Percentiles rank a stretch among this genome's conserved stretches.
These are phyloP conservation scores for Macrosoma leucophasiata DNA, from an alignment of 2,888 invertebrate species.

Conservation along the genomic window DNA sequence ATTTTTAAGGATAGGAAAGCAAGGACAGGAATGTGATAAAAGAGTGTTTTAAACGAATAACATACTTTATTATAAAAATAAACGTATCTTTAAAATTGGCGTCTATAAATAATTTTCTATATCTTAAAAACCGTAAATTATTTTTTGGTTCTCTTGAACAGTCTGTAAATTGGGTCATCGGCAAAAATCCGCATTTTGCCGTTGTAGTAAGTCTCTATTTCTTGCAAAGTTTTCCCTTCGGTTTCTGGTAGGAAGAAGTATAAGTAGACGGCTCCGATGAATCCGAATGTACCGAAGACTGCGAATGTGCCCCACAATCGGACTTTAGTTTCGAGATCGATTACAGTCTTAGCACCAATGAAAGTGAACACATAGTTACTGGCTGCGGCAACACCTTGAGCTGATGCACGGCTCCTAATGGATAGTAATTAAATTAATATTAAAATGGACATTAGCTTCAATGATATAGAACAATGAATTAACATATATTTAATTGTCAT, in stretches of 20 bases:
- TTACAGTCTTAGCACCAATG: conserved; percentile 69
- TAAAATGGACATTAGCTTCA: no score
- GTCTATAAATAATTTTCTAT: conserved; percentile 17
- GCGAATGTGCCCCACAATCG: conserved; percentile 68
- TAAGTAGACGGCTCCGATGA: conserved; percentile 62
- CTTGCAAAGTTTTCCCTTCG: conserved; percentile 68
- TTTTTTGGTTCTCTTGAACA: conserved; percentile 45
- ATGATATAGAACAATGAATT: no score
- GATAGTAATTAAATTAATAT: no score
- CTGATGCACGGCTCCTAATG: conserved; percentile 67
- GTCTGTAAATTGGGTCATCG: conserved; percentile 56
- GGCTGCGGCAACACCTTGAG: conserved; percentile 72
- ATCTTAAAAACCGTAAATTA: conserved; percentile 20
- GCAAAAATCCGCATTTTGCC: conserved; percentile 55
- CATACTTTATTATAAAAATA: conserved; percentile 7
- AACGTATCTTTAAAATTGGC: conserved; percentile 9
- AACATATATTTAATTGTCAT: no score
- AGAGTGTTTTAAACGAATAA: no score
- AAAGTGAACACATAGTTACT: conserved; percentile 70
- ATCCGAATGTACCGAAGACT: conserved; percentile 60
- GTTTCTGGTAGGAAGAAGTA: conserved; percentile 75
- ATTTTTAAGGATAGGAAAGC: no score
- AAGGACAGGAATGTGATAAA: no score
- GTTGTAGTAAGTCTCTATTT: conserved; percentile 64
- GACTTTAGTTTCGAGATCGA: conserved; percentile 56